These are phyloP conservation scores for Nectonema munidae DNA, from an alignment of 2,888 invertebrate species.

Conservation along the genomic window DNA sequence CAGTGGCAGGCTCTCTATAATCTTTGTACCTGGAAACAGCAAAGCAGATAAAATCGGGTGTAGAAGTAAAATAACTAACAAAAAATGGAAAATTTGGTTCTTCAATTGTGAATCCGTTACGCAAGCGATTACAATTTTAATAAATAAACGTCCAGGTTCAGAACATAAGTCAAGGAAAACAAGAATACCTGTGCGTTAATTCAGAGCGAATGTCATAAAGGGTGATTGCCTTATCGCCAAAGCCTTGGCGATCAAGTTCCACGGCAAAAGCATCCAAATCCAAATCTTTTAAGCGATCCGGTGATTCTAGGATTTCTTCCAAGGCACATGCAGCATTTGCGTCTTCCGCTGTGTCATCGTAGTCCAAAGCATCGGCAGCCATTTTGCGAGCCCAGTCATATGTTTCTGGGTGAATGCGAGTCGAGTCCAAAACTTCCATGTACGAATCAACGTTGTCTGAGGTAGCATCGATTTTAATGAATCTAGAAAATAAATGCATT, in stretches of 20 bases:
- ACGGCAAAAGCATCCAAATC: conserved; percentile 93
- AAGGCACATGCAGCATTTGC: conserved; percentile 68
- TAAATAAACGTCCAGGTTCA: neutral
- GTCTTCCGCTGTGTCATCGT: conserved; percentile 53
- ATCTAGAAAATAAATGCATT: no score
- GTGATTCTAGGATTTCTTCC: conserved; percentile 78
- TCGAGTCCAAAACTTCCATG: conserved; percentile 54
- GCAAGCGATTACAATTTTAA: no score
- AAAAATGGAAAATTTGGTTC: no score
- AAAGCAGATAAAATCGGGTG: neutral
- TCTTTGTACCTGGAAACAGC: conserved; percentile 40
- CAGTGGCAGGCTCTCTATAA: conserved; percentile 39
- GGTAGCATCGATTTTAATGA: conserved; percentile 86
- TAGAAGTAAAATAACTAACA: neutral
- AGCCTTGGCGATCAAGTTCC: conserved; percentile 57
- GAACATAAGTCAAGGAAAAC: neutral
- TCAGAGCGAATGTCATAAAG: conserved; percentile 83
- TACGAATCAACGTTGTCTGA: conserved; percentile 26
- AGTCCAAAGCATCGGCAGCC: conserved; percentile 93
- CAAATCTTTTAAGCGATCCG: conserved; percentile 37
- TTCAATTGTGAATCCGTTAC: no score
- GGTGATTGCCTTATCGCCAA: conserved; percentile 38
- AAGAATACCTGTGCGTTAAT: conserved; percentile 38
- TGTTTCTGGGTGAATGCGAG: conserved; percentile 87
- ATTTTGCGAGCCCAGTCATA: conserved; percentile 99